Conservation (phyloP, 2,113 vertebrate species). For the Porphyrio hochstetteri region DNA sequence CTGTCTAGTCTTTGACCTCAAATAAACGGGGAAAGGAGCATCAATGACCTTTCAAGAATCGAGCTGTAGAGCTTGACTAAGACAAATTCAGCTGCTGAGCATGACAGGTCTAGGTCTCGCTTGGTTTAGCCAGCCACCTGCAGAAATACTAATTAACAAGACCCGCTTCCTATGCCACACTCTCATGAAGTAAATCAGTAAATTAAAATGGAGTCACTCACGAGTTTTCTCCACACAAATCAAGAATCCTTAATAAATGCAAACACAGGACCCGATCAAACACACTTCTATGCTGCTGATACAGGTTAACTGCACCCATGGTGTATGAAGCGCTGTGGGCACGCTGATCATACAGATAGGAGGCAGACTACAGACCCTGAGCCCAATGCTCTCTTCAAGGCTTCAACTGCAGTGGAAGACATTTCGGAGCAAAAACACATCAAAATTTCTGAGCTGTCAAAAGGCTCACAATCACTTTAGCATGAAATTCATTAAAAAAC, state of each 20-base stretch:
- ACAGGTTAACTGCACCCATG: not conserved
- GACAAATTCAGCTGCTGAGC: not conserved
- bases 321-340: not conserved
- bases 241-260: not conserved
- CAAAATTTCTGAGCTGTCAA: not conserved
- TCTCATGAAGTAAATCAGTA: not conserved
- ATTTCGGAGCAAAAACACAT: not conserved
- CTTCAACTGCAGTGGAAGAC: not conserved
- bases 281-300: accelerated
- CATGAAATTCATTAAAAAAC: not conserved
- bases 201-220: constrained; percentile 44
- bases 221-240: not conserved
- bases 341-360: not conserved
- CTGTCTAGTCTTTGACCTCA: constrained; percentile 49
- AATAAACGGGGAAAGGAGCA: constrained; percentile 22
- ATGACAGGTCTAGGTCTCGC: not conserved
- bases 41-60: constrained; percentile 29
- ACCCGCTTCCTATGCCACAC: not conserved
- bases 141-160: constrained; percentile 17
- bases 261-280: not conserved
- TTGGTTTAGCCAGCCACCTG: not conserved
- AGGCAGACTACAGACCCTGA: not conserved
- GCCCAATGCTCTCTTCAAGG: not conserved
- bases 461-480: not conserved
- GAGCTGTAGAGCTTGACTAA: not conserved